phyloP scores from a whole-genome alignment of 2,797 vertebrate genomes.

The Eidolon dupreanum region DNA sequence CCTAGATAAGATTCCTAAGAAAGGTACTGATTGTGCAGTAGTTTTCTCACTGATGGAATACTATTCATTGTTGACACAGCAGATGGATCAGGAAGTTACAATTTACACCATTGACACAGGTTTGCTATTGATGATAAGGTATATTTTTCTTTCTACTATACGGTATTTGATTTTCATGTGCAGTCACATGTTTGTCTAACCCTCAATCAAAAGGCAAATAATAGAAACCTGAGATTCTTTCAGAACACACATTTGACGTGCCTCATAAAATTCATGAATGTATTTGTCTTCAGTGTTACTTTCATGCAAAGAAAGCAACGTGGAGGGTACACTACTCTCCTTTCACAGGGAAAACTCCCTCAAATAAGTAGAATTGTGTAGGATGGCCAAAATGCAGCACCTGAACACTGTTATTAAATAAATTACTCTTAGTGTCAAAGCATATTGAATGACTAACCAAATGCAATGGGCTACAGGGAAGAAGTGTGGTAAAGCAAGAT shows the following conservation, averaged over 20 bases:
- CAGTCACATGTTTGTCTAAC: conserved; percentile 73
- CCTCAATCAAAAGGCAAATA: conserved; percentile 72
- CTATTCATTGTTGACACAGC: conserved; percentile 64
- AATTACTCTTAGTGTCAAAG: not conserved
- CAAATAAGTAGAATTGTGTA: not conserved
- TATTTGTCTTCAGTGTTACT: conserved; percentile 24
- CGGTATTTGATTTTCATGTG: conserved; percentile 72
- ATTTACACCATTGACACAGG: conserved; percentile 43
- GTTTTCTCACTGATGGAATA: conserved; percentile 46
- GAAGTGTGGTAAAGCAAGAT: not conserved
- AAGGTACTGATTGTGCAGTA: not conserved
- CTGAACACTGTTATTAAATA: not conserved
- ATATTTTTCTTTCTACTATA: conserved; percentile 67
- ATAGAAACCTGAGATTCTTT: conserved; percentile 68
- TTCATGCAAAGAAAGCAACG: not conserved
- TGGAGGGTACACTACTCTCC: not conserved
- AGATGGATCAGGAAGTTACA: conserved; percentile 65
- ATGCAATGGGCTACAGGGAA: not conserved
- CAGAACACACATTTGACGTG: conserved; percentile 52
- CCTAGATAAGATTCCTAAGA: not conserved
- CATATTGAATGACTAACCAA: not conserved
- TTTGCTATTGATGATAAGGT: conserved; percentile 63
- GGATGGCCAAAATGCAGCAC: not conserved
- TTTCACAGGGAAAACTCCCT: not conserved
- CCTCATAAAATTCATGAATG: conserved; percentile 67